These are phyloP conservation scores for Holacanthus passer DNA, from an alignment of 2,113 vertebrate species.

Conservation along the genomic window DNA sequence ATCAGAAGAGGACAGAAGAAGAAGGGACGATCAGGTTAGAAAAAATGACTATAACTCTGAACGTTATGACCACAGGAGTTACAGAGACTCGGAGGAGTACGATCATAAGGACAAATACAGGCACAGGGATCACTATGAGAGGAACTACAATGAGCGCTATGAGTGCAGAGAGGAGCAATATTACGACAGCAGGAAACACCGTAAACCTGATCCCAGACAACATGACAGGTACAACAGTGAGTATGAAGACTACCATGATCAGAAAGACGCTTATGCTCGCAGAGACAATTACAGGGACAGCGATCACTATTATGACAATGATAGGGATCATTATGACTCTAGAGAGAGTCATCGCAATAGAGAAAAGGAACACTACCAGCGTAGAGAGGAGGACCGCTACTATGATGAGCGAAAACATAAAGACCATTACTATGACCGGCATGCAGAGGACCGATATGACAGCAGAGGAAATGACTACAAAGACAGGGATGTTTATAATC, in stretches of 20 bases:
- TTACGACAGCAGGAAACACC: constrained; percentile 52
- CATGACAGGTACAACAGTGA: constrained; percentile 64
- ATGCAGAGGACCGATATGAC: constrained; percentile 61
- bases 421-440: constrained; percentile 38
- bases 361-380: constrained; percentile 61
- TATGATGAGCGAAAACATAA: constrained; percentile 54
- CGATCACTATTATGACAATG: constrained; percentile 53
- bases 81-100: constrained; percentile 61
- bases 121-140: constrained; percentile 57
- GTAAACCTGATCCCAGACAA: constrained; percentile 55
- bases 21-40: constrained; percentile 60
- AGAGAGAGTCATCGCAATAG: constrained; percentile 55
- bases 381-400: constrained; percentile 54
- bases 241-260: constrained; percentile 60
- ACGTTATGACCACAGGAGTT: constrained; percentile 48
- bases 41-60: constrained; percentile 58
- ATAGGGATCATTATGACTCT: constrained; percentile 63
- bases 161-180: constrained; percentile 53
- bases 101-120: constrained; percentile 66
- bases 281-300: constrained; percentile 60
- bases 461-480: constrained; percentile 46
- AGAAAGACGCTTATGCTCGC: constrained; percentile 31
- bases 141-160: constrained; percentile 55
- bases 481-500: constrained; percentile 44
- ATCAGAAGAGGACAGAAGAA: constrained; percentile 62